Conservation (phyloP, 2,113 vertebrate genomes). For the Colossoma macropomum region DNA sequence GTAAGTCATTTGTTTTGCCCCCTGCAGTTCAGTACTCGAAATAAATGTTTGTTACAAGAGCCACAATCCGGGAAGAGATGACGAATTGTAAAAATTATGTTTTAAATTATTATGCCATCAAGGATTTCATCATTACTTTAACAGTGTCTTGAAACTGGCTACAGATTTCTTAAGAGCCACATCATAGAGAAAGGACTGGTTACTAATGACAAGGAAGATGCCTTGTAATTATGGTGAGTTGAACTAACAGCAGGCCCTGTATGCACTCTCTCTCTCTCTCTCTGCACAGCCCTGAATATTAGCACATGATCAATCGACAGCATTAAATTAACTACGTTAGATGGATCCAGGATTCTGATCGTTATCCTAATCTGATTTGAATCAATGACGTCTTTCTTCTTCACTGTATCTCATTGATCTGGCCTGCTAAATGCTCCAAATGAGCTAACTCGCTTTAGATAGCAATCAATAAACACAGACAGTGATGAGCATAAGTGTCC, state of each 20-base stretch:
- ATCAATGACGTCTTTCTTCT: neutral
- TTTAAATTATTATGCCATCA: neutral
- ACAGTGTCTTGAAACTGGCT: neutral
- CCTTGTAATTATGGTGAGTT: no score
- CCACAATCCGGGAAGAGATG: neutral
- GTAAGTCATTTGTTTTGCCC: neutral
- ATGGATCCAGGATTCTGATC: neutral
- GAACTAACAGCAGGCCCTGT: neutral
- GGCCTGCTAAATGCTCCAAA: neutral
- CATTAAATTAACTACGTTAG: neutral
- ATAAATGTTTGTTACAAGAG: neutral
- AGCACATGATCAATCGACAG: neutral
- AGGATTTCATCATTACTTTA: constrained; percentile 8
- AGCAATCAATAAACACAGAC: neutral
- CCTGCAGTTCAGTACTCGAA: neutral
- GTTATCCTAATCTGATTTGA: neutral
- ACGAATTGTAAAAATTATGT: neutral
- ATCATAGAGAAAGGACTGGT: no score
- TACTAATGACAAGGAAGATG: no score
- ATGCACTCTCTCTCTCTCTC: neutral
- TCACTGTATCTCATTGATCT: neutral
- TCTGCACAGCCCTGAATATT: neutral
- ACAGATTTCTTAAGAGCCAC: neutral
- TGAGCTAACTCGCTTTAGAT: neutral
- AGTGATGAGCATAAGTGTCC: neutral